Percentiles rank a stretch among this genome's conserved stretches.
phyloP scores from a whole-genome alignment of 2,888 invertebrate genomes.

The Gastrophysa polygoni region DNA sequence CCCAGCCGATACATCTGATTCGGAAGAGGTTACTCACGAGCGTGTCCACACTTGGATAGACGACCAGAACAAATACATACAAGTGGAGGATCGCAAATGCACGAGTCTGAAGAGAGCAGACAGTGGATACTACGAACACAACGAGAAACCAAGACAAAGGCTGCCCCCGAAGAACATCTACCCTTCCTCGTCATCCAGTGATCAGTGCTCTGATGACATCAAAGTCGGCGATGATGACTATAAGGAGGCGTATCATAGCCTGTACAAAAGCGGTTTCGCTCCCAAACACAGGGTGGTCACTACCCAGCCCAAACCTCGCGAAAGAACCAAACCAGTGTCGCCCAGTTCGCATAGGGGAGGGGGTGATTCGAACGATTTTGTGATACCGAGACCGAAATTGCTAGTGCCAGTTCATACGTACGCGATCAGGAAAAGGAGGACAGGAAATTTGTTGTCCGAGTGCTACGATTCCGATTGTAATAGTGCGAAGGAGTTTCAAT shows the following conservation, averaged over 20 bases:
- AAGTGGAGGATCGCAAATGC: conserved; percentile 22
- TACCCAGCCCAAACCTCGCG: conserved; percentile 22
- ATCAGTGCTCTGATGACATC: conserved; percentile 16
- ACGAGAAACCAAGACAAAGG: conserved; percentile 53
- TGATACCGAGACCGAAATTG: conserved; percentile 83
- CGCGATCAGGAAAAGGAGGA: conserved; percentile 77
- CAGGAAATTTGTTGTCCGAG: conserved; percentile 66
- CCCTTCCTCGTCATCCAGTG: conserved; percentile 42
- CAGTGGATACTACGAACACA: conserved; percentile 54
- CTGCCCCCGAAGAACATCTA: conserved; percentile 54
- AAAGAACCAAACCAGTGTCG: conserved; percentile 26
- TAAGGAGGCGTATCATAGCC: conserved; percentile 39
- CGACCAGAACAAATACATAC: conserved; percentile 52
- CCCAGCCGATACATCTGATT: conserved; percentile 31
- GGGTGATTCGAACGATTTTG: conserved; percentile 63
- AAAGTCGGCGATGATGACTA: conserved; percentile 27
- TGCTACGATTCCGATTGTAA: conserved; percentile 35
- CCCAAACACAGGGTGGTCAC: conserved; percentile 27
- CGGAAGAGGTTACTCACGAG: conserved; percentile 39
- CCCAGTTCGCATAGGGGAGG: conserved; percentile 23
- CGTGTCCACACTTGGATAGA: conserved; percentile 55
- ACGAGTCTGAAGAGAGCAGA: conserved; percentile 47
- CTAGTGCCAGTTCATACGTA: conserved; percentile 90
- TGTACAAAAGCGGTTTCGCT: conserved; percentile 49
- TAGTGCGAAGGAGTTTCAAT: conserved; percentile 18